Evolutionary conservation across 2,797 vertebrate genomes (phyloP).

Genomic region (Chelidonichthys spinosus): DNA sequence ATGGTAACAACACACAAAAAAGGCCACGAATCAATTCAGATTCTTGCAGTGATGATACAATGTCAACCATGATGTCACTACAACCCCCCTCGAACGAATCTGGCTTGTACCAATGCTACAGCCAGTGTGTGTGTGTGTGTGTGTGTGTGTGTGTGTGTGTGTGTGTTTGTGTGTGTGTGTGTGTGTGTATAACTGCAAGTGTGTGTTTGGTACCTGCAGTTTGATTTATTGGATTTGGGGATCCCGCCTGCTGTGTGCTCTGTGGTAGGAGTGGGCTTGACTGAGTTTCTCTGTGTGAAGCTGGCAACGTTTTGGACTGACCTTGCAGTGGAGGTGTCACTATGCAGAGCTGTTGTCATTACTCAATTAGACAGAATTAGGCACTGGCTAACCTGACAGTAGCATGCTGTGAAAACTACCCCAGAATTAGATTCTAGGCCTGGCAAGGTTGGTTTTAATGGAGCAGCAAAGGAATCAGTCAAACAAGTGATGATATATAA

Average conservation of each 20-base stretch:
- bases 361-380: slow-evolving; percentile 82
- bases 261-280: slow-evolving; percentile 59
- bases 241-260: slow-evolving; percentile 59
- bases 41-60: slow-evolving; percentile 47
- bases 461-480: slow-evolving; percentile 33
- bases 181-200: slow-evolving; percentile 24
- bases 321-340: slow-evolving; percentile 76
- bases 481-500: slow-evolving; percentile 58
- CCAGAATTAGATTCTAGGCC: slow-evolving; percentile 60
- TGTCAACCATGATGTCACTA: slow-evolving; percentile 27
- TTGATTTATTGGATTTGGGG: slow-evolving; percentile 77
- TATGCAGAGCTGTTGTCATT: slow-evolving; percentile 71
- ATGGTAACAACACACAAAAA: slow-evolving; percentile 35
- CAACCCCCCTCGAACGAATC: slow-evolving; percentile 32
- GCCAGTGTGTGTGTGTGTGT: neutral
- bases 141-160: slow-evolving; percentile 25
- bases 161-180: slow-evolving; percentile 18
- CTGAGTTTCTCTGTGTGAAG: slow-evolving; percentile 71
- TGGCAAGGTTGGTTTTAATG: slow-evolving; percentile 53
- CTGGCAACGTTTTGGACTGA: slow-evolving; percentile 71
- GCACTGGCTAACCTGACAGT: slow-evolving; percentile 72
- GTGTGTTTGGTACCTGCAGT: slow-evolving; percentile 60
- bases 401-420: slow-evolving; percentile 72
- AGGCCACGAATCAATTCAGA: slow-evolving; percentile 38
- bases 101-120: slow-evolving; percentile 11